Percentiles rank a stretch among this genome's conserved stretches.
Conservation (phyloP, 2,797 vertebrate genomes). For the Sebastes melanostomus region DNA sequence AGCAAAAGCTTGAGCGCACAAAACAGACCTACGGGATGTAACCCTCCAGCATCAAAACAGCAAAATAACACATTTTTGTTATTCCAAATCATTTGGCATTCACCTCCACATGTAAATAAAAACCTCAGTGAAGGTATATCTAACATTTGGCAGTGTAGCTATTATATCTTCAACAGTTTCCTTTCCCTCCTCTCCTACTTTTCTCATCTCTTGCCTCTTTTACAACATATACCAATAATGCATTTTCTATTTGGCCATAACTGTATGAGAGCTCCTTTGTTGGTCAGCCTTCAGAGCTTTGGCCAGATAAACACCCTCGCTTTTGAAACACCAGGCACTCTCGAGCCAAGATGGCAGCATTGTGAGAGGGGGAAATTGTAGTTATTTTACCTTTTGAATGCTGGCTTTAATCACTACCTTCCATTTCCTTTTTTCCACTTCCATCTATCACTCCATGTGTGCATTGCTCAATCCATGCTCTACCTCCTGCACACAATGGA, state of each 20-base stretch:
- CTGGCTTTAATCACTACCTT: neutral
- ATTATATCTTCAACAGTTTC: neutral
- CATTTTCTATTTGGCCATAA: neutral
- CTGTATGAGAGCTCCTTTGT: neutral
- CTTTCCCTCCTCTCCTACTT: neutral
- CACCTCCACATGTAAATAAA: neutral
- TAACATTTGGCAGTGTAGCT: neutral
- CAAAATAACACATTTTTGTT: slow-evolving; percentile 2
- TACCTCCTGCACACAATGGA: neutral
- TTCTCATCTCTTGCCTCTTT: neutral
- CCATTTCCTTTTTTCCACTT: neutral
- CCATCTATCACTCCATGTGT: slow-evolving; percentile 9
- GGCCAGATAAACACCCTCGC: neutral
- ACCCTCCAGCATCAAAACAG: neutral
- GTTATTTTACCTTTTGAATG: slow-evolving; percentile 33
- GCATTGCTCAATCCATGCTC: neutral
- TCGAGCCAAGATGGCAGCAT: neutral
- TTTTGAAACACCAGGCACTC: neutral
- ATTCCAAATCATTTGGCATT: slow-evolving; percentile 3
- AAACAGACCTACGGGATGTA: slow-evolving; percentile 7
- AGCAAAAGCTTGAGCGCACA: neutral
- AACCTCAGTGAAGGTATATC: slow-evolving; percentile 3
- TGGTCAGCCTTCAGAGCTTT: neutral
- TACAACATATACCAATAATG: neutral
- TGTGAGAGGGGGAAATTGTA: neutral